Evolutionary conservation across 2,888 invertebrate genomes (phyloP).

Genomic region (Matsumyia berberina): DNA sequence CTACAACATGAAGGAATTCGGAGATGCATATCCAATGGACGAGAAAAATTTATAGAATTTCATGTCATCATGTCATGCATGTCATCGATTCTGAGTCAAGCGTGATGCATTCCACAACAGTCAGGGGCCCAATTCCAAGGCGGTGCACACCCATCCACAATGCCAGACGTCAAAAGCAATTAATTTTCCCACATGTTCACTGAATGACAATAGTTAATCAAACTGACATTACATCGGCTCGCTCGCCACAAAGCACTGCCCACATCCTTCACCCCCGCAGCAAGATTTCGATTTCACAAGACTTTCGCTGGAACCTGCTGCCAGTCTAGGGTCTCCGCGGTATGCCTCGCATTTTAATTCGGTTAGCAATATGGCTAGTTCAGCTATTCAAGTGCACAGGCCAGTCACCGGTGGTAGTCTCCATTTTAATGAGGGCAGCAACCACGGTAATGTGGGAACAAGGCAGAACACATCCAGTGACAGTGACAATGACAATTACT

Average conservation of each 20-base stretch:
- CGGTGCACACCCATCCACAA: conserved; percentile 46
- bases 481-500: conserved; percentile 69
- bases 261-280: conserved; percentile 52
- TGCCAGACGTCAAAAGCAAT: conserved; percentile 62
- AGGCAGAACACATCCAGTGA: conserved; percentile 40
- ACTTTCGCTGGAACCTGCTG: conserved; percentile 58
- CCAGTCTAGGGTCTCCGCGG: conserved; percentile 26
- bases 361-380: conserved; percentile 50
- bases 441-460: conserved; percentile 66
- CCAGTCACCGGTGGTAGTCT: conserved; percentile 47
- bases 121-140: conserved; percentile 10
- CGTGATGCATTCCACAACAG: conserved; percentile 48
- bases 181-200: conserved; percentile 61
- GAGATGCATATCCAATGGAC: background rate
- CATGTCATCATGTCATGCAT: conserved; percentile 5
- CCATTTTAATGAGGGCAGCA: conserved; percentile 71
- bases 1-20: conserved; percentile 3
- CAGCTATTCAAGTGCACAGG: conserved; percentile 67
- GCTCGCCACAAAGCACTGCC: conserved; percentile 30
- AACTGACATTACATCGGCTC: conserved; percentile 61
- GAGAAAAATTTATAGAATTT: too few species aligned
- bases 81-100: conserved; percentile 18
- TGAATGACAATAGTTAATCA: conserved; percentile 75
- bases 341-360: conserved; percentile 68
- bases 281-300: conserved; percentile 50